These are phyloP conservation scores for Dunckerocampus dactyliophorus DNA, from an alignment of 2,113 vertebrate species.

Conservation along the genomic window DNA sequence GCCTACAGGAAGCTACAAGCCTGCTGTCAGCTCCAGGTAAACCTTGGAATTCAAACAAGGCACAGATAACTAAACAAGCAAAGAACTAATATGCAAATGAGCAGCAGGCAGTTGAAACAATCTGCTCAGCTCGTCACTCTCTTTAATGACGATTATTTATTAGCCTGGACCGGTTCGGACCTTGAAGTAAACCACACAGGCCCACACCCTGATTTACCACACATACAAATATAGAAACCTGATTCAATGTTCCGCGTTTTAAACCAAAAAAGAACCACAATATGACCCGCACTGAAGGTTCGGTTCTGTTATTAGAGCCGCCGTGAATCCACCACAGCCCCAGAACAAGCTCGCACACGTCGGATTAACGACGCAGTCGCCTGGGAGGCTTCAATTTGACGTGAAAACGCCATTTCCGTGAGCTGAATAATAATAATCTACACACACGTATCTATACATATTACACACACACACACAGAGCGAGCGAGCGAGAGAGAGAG, in stretches of 20 bases:
- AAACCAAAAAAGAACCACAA: neutral
- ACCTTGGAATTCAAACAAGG: conserved; percentile 56
- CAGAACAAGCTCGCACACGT: neutral
- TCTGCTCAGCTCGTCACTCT: neutral
- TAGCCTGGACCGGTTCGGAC: neutral
- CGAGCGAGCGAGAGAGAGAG: too few relatives aligned
- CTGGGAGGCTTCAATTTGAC: conserved; percentile 6
- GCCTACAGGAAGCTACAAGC: conserved; percentile 55
- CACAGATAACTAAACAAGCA: conserved; percentile 44
- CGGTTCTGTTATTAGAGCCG: neutral
- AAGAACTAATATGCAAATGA: conserved; percentile 5
- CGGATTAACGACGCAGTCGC: neutral
- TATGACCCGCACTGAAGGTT: neutral
- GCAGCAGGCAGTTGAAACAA: neutral
- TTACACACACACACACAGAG: conserved; percentile 18
- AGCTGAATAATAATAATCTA: conserved; percentile 43
- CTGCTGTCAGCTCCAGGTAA: conserved; percentile 43
- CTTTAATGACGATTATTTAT: neutral
- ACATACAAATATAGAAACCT: neutral
- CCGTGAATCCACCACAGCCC: neutral
- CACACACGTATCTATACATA: neutral
- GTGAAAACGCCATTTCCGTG: conserved; percentile 35
- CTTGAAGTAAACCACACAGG: neutral
- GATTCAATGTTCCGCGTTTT: neutral
- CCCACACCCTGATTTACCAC: conserved; percentile 6